These are phyloP conservation scores for Beroe forskalii DNA, from an alignment of 37 sponge, comb jelly and placozoan species.

Conservation along the genomic window DNA sequence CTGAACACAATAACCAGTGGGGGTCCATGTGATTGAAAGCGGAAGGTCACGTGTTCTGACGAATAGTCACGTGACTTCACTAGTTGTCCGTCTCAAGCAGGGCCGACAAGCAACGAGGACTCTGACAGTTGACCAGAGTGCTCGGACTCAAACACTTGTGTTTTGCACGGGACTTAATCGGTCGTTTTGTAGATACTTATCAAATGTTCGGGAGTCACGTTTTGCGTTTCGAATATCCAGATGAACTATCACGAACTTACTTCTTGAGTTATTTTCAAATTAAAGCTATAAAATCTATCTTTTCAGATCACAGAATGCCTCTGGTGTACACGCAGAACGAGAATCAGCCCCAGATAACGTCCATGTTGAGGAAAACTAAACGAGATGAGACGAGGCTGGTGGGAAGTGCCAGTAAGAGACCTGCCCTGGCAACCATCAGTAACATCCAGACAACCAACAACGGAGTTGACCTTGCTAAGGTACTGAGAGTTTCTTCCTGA, in stretches of 20 bases:
- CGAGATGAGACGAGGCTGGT: slow-evolving; percentile 38
- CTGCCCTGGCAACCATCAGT: slow-evolving; percentile 51
- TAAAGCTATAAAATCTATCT: not conserved
- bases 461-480: slow-evolving; percentile 17
- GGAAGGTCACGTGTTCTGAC: too few relatives aligned
- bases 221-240: too few relatives aligned
- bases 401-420: slow-evolving; percentile 31
- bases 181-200: not conserved
- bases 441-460: slow-evolving; percentile 40
- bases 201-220: too few relatives aligned
- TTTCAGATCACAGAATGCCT: slow-evolving; percentile 58
- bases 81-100: not conserved
- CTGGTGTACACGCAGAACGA: slow-evolving; percentile 19
- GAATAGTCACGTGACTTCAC: slow-evolving; percentile 43
- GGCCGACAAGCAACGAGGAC: too few relatives aligned
- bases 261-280: not conserved
- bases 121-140: too few relatives aligned
- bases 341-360: slow-evolving; percentile 54
- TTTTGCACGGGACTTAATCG: too few relatives aligned
- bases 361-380: slow-evolving; percentile 54
- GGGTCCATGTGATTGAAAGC: too few relatives aligned
- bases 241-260: too few relatives aligned
- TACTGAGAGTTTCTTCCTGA: not conserved
- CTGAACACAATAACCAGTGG: too few relatives aligned
- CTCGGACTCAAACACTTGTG: too few relatives aligned